phyloP scores from a whole-genome alignment of 2,797 vertebrate genomes.

The Bufotes viridis region DNA sequence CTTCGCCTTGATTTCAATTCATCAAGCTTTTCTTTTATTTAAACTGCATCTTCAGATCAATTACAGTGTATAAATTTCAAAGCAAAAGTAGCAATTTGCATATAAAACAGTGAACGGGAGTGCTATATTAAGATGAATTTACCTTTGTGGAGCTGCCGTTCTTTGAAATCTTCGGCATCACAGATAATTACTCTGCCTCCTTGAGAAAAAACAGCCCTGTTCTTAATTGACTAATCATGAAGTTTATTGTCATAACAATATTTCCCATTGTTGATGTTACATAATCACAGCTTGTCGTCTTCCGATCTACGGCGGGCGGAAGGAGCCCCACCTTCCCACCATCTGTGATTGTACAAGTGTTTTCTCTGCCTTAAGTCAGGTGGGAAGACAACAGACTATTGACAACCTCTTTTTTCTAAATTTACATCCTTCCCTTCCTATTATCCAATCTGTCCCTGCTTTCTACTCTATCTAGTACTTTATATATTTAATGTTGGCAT shows the following conservation, averaged over 20 bases:
- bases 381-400: slow-evolving; percentile 20
- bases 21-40: not conserved
- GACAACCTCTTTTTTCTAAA: not conserved
- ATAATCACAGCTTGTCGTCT: slow-evolving; percentile 65
- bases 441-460: slow-evolving; percentile 6
- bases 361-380: slow-evolving; percentile 40
- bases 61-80: slow-evolving; percentile 9
- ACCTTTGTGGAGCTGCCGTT: not conserved
- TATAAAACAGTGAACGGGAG: slow-evolving; percentile 31
- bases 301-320: slow-evolving; percentile 56
- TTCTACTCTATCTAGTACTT: not conserved
- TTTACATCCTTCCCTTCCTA: slow-evolving; percentile 22
- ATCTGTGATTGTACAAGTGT: slow-evolving; percentile 62
- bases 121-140: slow-evolving; percentile 29
- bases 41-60: slow-evolving; percentile 14
- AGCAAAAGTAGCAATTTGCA: slow-evolving; percentile 37
- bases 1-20: slow-evolving; percentile 4
- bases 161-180: slow-evolving; percentile 30
- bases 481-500: not conserved
- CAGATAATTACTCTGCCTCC: slow-evolving; percentile 47
- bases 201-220: slow-evolving; percentile 20
- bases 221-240: slow-evolving; percentile 65
- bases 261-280: slow-evolving; percentile 63
- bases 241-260: slow-evolving; percentile 65
- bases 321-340: slow-evolving; percentile 41